Conservation (phyloP, 1,140 invertebrate species). For the Drosophila rhopaloa region DNA sequence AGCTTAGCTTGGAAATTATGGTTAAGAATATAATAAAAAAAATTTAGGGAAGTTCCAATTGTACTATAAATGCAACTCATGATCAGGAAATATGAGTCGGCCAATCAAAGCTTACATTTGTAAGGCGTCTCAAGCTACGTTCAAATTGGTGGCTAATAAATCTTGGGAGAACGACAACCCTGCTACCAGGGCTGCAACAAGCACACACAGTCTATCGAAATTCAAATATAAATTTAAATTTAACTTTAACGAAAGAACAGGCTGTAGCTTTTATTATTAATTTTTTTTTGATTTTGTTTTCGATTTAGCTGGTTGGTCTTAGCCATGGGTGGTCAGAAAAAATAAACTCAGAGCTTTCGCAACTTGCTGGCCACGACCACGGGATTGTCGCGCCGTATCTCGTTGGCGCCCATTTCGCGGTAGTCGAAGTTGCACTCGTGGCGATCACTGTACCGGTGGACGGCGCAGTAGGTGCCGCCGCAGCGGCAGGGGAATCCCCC, state of each 20-base stretch:
- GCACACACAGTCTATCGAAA: no score
- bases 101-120: no score
- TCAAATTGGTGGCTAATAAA: no score
- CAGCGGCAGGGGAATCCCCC: constrained; percentile 65
- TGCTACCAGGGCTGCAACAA: no score
- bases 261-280: not conserved
- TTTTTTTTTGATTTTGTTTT: not conserved
- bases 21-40: no score
- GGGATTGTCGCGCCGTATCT: constrained; percentile 70
- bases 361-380: constrained; percentile 51
- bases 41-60: no score
- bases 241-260: not conserved
- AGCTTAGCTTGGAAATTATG: no score
- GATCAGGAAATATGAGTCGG: no score
- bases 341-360: constrained; percentile 29
- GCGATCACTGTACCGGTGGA: constrained; percentile 70
- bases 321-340: no score
- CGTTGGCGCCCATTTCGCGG: constrained; percentile 58
- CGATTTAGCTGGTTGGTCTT: not conserved
- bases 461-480: constrained; percentile 54
- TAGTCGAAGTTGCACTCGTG: constrained; percentile 71
- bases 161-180: no score
- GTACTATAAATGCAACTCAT: no score
- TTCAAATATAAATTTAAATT: not conserved
- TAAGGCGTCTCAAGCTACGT: no score